phyloP scores from a whole-genome alignment of 1,140 invertebrate genomes.

The Bombus vancouverensis region DNA sequence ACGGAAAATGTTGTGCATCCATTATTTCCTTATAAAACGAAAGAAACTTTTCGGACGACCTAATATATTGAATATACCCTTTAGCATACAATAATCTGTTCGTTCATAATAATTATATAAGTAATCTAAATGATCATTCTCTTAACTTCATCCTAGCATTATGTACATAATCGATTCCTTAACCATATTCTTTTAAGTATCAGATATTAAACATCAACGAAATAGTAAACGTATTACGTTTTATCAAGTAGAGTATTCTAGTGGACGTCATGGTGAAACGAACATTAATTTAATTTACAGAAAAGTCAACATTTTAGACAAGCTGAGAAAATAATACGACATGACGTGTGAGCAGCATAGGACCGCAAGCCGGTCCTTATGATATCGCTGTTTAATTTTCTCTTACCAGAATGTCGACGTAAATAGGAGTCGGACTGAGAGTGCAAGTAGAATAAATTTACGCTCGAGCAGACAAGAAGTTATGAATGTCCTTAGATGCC shows the following conservation, averaged over 20 bases:
- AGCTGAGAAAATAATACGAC: slow-evolving; percentile 62
- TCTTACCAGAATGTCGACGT: slow-evolving; percentile 60
- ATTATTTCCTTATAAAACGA: too few relatives aligned
- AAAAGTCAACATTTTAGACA: slow-evolving; percentile 28
- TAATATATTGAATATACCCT: too few relatives aligned
- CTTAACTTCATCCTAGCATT: too few relatives aligned
- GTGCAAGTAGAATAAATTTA: slow-evolving; percentile 65
- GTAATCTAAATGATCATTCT: too few relatives aligned
- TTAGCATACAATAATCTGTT: too few relatives aligned
- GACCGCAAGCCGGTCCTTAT: slow-evolving; percentile 24
- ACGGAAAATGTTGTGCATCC: too few relatives aligned
- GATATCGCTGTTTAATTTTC: slow-evolving; percentile 68
- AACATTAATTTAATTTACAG: slow-evolving; percentile 58
- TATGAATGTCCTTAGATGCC: neutral
- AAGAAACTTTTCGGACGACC: too few relatives aligned
- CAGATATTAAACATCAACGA: neutral
- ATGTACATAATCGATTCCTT: neutral
- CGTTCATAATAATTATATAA: too few relatives aligned
- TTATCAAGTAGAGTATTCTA: neutral
- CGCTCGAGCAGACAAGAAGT: slow-evolving; percentile 24
- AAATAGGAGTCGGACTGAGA: slow-evolving; percentile 62
- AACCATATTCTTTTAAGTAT: too few relatives aligned
- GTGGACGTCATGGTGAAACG: slow-evolving; percentile 5
- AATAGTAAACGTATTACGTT: neutral
- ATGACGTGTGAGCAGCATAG: slow-evolving; percentile 1